Percentiles rank a stretch among this genome's conserved stretches.
These are phyloP conservation scores for Pristionchus maxplancki DNA, from an alignment of 2,888 invertebrate genomes.

Conservation along the genomic window DNA sequence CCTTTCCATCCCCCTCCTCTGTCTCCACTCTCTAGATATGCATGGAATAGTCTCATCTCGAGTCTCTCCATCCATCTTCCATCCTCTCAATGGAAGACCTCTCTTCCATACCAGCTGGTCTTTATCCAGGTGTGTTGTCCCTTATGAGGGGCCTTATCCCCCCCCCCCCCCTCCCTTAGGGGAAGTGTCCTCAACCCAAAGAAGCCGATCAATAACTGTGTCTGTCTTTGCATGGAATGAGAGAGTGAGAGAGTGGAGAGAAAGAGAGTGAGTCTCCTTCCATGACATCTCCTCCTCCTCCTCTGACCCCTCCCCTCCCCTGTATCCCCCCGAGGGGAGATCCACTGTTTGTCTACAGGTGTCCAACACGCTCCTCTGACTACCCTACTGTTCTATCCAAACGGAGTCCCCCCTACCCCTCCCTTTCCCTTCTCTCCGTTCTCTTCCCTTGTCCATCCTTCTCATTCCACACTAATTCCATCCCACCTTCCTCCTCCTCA, in stretches of 20 bases:
- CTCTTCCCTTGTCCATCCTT: neutral
- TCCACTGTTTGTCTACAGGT: slow-evolving; percentile 43
- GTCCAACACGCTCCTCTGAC: slow-evolving; percentile 30
- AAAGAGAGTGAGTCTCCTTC: neutral
- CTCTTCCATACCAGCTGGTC: slow-evolving; percentile 39
- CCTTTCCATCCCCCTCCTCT: neutral
- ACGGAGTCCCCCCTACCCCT: neutral
- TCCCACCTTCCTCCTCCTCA: neutral
- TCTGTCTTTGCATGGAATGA: neutral
- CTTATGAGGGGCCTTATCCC: neutral
- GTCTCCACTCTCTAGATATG: slow-evolving; percentile 7
- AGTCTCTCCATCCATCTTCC: neutral
- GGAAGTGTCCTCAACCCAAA: slow-evolving; percentile 23
- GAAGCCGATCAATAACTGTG: slow-evolving; percentile 43
- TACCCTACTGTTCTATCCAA: slow-evolving; percentile 1
- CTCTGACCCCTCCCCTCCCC: neutral
- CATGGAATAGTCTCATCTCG: slow-evolving; percentile 42
- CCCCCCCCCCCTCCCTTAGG: neutral
- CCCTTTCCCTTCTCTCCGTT: neutral
- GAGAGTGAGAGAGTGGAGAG: neutral
- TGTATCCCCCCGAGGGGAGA: neutral
- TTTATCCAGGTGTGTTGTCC: slow-evolving; percentile 25
- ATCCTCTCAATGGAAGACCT: neutral
- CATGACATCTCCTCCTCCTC: neutral
- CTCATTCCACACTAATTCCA: slow-evolving; percentile 8